Conservation (phyloP, 2,888 invertebrate genomes). For the Buathra laborator region DNA sequence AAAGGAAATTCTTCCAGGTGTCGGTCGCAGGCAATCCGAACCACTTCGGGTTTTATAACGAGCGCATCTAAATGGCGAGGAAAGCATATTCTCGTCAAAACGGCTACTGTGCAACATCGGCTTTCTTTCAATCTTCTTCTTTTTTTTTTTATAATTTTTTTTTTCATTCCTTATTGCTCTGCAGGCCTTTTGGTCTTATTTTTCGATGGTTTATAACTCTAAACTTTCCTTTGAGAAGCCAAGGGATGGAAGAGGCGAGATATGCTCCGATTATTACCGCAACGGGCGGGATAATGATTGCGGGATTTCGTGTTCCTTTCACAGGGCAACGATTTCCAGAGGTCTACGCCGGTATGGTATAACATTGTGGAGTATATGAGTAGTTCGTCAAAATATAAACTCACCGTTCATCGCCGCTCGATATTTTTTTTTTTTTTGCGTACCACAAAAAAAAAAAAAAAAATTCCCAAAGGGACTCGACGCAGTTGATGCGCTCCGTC, state of each 20-base stretch:
- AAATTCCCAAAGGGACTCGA: neutral
- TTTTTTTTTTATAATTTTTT: constrained; percentile 16
- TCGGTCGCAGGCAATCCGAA: constrained; percentile 83
- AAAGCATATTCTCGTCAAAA: constrained; percentile 83
- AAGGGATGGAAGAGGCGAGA: constrained; percentile 19
- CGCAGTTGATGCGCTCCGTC: constrained; percentile 10
- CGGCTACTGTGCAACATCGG: constrained; percentile 69
- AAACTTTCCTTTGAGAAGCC: constrained; percentile 24
- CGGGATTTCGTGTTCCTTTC: constrained; percentile 30
- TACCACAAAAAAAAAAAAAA: neutral
- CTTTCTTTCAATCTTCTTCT: constrained; percentile 38
- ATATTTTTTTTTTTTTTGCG: constrained; percentile 27
- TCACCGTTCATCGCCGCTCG: constrained; percentile 22
- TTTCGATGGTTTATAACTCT: constrained; percentile 19
- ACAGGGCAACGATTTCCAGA: constrained; percentile 9
- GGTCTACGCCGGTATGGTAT: neutral
- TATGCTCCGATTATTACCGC: constrained; percentile 47
- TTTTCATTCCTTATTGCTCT: constrained; percentile 26
- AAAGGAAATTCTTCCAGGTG: constrained; percentile 57
- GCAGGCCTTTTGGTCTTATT: constrained; percentile 16
- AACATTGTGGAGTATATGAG: neutral
- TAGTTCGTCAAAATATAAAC: constrained; percentile 38
- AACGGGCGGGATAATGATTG: constrained; percentile 57
- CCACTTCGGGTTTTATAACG: constrained; percentile 79
- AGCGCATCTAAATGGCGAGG: constrained; percentile 82